phyloP scores from a whole-genome alignment of 2,797 vertebrate species.

The Halcyon leucocephala region DNA sequence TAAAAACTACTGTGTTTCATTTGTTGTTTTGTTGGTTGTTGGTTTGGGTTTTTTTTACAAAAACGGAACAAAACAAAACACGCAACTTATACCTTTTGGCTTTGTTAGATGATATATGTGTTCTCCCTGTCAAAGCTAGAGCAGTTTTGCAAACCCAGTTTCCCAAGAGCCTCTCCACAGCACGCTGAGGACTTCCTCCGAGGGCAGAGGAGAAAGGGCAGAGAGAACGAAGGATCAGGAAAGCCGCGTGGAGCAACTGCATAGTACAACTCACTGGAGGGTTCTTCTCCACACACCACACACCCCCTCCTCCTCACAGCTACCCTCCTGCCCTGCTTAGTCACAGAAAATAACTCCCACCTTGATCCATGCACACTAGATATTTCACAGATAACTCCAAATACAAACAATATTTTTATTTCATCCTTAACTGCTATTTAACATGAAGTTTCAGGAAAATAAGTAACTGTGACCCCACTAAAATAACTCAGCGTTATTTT shows the following conservation, averaged over 20 bases:
- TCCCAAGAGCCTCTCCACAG: not conserved
- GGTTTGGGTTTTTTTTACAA: no score
- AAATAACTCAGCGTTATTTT: not conserved
- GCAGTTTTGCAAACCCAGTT: not conserved
- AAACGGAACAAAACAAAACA: not conserved
- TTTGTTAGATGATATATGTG: fast-evolving
- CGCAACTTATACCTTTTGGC: not conserved
- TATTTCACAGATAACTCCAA: not conserved
- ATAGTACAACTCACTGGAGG: fast-evolving
- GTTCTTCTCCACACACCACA: no score
- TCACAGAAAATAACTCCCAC: not conserved
- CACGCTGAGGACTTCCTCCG: fast-evolving
- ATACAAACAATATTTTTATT: not conserved
- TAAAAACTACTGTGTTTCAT: not conserved
- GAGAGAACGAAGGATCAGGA: not conserved
- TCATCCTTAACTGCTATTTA: not conserved
- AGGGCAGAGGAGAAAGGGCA: not conserved
- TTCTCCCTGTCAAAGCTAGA: not conserved
- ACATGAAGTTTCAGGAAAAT: not conserved
- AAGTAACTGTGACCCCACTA: not conserved
- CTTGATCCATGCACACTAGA: not conserved
- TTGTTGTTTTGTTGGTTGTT: no score
- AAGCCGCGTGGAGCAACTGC: not conserved
- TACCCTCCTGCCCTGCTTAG: not conserved
- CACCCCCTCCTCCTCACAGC: fast-evolving